Percentiles rank a stretch among this genome's conserved stretches.
These are phyloP conservation scores for Nymphalis polychloros DNA, from an alignment of 2,888 invertebrate species.

Conservation along the genomic window DNA sequence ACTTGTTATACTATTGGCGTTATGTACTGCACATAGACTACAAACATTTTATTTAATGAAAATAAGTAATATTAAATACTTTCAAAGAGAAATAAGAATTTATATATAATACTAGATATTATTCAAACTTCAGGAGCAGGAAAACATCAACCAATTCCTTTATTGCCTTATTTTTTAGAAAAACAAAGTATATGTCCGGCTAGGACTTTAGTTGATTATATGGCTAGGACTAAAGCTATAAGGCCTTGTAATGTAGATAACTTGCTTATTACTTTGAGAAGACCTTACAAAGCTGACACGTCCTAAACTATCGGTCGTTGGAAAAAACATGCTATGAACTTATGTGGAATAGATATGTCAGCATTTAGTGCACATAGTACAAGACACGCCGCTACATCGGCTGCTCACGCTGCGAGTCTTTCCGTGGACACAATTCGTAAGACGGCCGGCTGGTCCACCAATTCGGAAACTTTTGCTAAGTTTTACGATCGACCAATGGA, in stretches of 20 bases:
- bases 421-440: too few species aligned
- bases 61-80: background rate
- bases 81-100: constrained; percentile 7
- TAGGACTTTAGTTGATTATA: constrained; percentile 5
- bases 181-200: constrained; percentile 13
- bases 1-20: background rate
- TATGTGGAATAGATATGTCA: too few species aligned
- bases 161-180: constrained; percentile 8
- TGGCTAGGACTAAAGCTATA: background rate
- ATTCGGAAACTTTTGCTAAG: too few species aligned
- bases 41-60: background rate
- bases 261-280: constrained; percentile 2
- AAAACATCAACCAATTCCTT: constrained; percentile 7
- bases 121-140: too few species aligned
- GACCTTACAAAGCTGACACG: background rate
- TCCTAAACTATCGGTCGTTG: constrained; percentile 6
- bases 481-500: too few species aligned
- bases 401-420: too few species aligned
- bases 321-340: too few species aligned
- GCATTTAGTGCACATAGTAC: too few species aligned
- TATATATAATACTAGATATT: too few species aligned
- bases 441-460: too few species aligned
- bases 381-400: too few species aligned
- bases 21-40: background rate
- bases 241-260: background rate